Conservation (phyloP, 2,797 vertebrate species). For the Characodon lateralis region DNA sequence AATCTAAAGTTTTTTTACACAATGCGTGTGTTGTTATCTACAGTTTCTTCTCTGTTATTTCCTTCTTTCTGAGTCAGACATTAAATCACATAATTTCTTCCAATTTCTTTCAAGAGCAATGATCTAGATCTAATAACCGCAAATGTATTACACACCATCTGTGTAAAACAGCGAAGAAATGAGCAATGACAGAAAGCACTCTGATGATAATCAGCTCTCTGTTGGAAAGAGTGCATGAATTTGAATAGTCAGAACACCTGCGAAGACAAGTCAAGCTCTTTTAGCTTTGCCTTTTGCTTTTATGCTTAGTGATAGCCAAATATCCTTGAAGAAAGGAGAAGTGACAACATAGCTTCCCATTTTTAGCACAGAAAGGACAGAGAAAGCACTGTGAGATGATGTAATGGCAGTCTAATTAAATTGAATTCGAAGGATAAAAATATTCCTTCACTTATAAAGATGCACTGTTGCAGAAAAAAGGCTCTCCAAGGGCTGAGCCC, state of each 20-base stretch:
- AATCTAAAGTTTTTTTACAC: no score
- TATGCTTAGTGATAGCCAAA: slow-evolving; percentile 21
- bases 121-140: slow-evolving; percentile 36
- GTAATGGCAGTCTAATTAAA: slow-evolving; percentile 28
- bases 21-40: background rate
- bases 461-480: background rate
- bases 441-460: background rate
- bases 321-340: slow-evolving; percentile 7
- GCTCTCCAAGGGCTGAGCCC: background rate
- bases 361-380: slow-evolving; percentile 17
- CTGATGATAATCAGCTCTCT: slow-evolving; percentile 30
- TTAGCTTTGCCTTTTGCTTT: slow-evolving; percentile 5
- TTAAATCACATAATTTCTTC: slow-evolving; percentile 16
- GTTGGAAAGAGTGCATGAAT: slow-evolving; percentile 21
- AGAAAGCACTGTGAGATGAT: background rate
- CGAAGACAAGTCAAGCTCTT: slow-evolving; percentile 14
- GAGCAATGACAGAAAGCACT: slow-evolving; percentile 28
- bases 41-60: background rate
- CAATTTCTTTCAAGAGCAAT: slow-evolving; percentile 8
- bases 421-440: background rate
- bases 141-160: slow-evolving; percentile 31
- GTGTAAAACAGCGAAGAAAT: slow-evolving; percentile 25
- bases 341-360: slow-evolving; percentile 12
- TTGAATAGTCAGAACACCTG: slow-evolving; percentile 47
- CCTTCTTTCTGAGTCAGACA: slow-evolving; percentile 7